Evolutionary conservation across 2,113 vertebrate species (phyloP).

Genomic region (Rutilus rutilus): DNA sequence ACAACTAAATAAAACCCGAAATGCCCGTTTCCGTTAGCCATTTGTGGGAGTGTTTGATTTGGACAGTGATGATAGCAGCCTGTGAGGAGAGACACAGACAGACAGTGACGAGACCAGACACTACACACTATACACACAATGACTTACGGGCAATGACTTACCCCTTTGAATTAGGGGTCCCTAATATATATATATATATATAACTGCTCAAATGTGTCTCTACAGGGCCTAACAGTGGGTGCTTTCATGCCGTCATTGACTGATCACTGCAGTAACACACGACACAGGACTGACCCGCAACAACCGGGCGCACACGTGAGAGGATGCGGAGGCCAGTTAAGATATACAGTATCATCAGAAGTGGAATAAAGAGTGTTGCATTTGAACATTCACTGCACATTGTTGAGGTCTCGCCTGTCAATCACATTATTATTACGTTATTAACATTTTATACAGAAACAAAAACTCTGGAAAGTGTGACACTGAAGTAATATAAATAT

Average conservation of each 20-base stretch:
- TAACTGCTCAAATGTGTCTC: conserved; percentile 50
- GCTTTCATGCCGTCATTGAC: conserved; percentile 65
- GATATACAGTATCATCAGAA: conserved; percentile 38
- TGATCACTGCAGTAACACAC: conserved; percentile 79
- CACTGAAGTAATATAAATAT: neutral
- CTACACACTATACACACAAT: conserved; percentile 83
- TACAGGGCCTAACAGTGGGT: conserved; percentile 75
- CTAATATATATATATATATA: conserved; percentile 59
- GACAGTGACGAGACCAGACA: conserved; percentile 64
- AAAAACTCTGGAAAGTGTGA: neutral
- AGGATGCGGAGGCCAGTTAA: conserved; percentile 33
- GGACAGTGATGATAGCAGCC: conserved; percentile 75
- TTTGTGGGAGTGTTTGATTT: conserved; percentile 24
- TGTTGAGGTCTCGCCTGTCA: conserved; percentile 73
- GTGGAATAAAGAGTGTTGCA: conserved; percentile 63
- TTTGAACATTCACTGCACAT: conserved; percentile 81
- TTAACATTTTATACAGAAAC: neutral
- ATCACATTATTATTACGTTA: neutral
- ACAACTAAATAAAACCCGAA: neutral
- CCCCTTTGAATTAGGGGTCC: too few relatives aligned
- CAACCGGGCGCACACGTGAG: conserved; percentile 65
- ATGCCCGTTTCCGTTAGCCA: conserved; percentile 69
- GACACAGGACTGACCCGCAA: conserved; percentile 78
- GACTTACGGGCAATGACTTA: conserved; percentile 58
- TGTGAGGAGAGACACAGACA: conserved; percentile 30